Evolutionary conservation across 2,888 invertebrate genomes (phyloP).

Genomic region (Nomada ruficornis): DNA sequence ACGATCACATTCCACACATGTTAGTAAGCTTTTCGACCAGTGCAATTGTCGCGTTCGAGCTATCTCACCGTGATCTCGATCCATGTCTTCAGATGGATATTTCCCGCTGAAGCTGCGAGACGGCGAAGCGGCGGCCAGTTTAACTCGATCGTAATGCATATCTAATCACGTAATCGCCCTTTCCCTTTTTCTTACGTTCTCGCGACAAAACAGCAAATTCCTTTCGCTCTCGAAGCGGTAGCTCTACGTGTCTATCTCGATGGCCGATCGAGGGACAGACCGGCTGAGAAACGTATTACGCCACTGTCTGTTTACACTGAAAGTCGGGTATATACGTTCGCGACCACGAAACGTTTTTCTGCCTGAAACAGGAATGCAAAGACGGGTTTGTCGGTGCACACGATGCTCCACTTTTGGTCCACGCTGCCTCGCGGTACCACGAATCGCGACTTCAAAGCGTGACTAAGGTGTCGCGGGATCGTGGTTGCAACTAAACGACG

Average conservation of each 20-base stretch:
- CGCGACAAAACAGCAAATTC: slow-evolving; percentile 81
- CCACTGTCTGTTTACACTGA: slow-evolving; percentile 81
- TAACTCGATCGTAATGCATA: slow-evolving; percentile 70
- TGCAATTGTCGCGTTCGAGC: not conserved
- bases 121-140: slow-evolving; percentile 31
- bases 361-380: slow-evolving; percentile 57
- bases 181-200: slow-evolving; percentile 80
- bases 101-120: slow-evolving; percentile 34
- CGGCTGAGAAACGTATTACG: slow-evolving; percentile 79
- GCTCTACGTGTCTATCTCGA: slow-evolving; percentile 79
- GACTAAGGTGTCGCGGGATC: not conserved
- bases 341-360: slow-evolving; percentile 69
- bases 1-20: slow-evolving; percentile 31
- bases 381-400: slow-evolving; percentile 41
- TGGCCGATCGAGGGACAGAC: slow-evolving; percentile 81
- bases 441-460: not conserved
- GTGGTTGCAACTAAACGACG: not conserved
- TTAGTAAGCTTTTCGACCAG: slow-evolving; percentile 26
- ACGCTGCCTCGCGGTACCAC: not conserved
- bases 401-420: not conserved
- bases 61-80: slow-evolving; percentile 12
- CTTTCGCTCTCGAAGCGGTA: slow-evolving; percentile 78
- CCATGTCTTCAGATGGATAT: not conserved
- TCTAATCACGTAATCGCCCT: slow-evolving; percentile 79
- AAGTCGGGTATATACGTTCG: slow-evolving; percentile 72